phyloP scores from a whole-genome alignment of 2,888 invertebrate species.

The Bellardia pandia region DNA sequence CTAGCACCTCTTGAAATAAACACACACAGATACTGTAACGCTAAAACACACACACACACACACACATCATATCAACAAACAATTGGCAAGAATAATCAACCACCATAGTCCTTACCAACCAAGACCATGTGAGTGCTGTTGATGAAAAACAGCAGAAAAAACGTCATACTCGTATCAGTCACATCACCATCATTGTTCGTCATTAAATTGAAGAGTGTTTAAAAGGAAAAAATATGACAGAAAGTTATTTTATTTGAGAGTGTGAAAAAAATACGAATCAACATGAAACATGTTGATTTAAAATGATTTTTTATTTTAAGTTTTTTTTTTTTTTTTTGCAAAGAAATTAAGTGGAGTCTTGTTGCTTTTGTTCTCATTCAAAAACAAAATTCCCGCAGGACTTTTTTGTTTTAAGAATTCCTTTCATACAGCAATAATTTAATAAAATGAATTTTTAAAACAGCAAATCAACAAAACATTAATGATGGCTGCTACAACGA shows the following conservation, averaged over 20 bases:
- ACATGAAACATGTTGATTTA: slow-evolving; percentile 68
- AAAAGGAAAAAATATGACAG: slow-evolving; percentile 55
- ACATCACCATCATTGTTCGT: slow-evolving; percentile 46
- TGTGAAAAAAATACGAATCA: slow-evolving; percentile 31
- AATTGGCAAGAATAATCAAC: slow-evolving; percentile 67
- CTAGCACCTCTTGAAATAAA: slow-evolving; percentile 77
- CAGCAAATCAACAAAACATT: slow-evolving; percentile 16
- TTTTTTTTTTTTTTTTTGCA: slow-evolving; percentile 16
- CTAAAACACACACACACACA: slow-evolving; percentile 4
- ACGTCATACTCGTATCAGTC: slow-evolving; percentile 46
- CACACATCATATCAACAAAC: slow-evolving; percentile 45
- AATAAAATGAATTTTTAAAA: slow-evolving; percentile 56
- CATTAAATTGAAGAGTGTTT: slow-evolving; percentile 48
- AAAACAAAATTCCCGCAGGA: slow-evolving; percentile 77
- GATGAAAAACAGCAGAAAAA: slow-evolving; percentile 28
- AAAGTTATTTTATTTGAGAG: slow-evolving; percentile 44
- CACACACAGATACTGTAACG: slow-evolving; percentile 12
- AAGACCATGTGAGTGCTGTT: slow-evolving; percentile 51
- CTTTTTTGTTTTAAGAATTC: slow-evolving; percentile 76
- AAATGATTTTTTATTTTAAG: slow-evolving; percentile 67
- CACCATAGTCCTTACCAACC: slow-evolving; percentile 48
- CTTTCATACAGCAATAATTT: slow-evolving; percentile 66
- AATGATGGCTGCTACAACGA: neutral
- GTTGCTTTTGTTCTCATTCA: neutral
- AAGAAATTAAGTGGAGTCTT: slow-evolving; percentile 53